Percentiles rank a stretch among this genome's conserved stretches.
Evolutionary conservation across 2,113 vertebrate species (phyloP).

Genomic region (Ictalurus punctatus): DNA sequence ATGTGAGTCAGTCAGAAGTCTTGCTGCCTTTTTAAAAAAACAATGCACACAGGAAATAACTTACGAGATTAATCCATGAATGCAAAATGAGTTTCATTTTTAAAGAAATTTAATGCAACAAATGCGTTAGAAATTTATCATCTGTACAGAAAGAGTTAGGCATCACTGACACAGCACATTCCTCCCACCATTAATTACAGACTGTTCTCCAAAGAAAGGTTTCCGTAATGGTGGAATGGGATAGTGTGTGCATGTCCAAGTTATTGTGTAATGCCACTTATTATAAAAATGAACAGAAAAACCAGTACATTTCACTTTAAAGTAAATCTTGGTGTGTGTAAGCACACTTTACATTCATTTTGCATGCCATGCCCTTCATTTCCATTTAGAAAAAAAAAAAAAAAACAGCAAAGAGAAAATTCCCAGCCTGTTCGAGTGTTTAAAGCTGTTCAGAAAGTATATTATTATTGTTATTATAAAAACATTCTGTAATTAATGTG

Average conservation of each 20-base stretch:
- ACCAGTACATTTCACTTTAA: not conserved
- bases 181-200: not conserved
- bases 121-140: not conserved
- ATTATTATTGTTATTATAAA: not conserved
- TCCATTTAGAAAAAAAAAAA: not conserved
- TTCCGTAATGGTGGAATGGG: not conserved
- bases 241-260: not conserved
- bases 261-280: not conserved
- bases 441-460: not conserved
- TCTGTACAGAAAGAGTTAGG: not conserved
- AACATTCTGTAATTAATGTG: not conserved
- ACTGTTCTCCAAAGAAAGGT: not conserved
- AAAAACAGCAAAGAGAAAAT: not conserved
- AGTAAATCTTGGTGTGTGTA: not conserved
- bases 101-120: not conserved
- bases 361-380: slow-evolving; percentile 19
- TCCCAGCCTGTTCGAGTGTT: not conserved
- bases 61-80: not conserved
- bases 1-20: not conserved
- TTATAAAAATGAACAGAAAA: not conserved
- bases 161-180: not conserved
- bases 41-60: not conserved
- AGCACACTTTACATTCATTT: slow-evolving; percentile 28
- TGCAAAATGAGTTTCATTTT: not conserved
- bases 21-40: not conserved